These are phyloP conservation scores for Grus americana DNA, from an alignment of 2,113 vertebrate species.

Conservation along the genomic window DNA sequence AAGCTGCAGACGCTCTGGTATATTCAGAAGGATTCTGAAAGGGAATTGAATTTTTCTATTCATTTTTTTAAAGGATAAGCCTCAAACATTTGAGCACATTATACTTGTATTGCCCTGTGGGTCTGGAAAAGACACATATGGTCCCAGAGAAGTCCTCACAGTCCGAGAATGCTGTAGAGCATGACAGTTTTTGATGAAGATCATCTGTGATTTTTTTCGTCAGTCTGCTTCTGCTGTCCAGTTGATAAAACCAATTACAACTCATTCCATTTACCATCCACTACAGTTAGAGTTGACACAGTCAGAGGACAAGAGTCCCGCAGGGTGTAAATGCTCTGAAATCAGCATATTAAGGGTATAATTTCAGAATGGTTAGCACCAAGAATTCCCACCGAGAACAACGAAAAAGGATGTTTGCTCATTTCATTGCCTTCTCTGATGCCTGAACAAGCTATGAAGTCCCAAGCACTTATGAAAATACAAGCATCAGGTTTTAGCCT, in stretches of 20 bases:
- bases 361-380: background rate
- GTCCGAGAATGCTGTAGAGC: background rate
- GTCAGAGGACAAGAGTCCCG: background rate
- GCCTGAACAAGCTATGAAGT: background rate
- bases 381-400: background rate
- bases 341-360: background rate
- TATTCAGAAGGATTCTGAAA: background rate
- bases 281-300: background rate
- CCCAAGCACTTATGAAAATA: background rate
- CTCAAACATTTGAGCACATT: background rate
- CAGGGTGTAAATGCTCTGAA: background rate
- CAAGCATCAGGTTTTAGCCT: background rate
- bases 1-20: background rate
- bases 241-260: conserved; percentile 1
- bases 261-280: background rate
- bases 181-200: background rate
- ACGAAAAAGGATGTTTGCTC: background rate
- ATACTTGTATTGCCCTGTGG: background rate
- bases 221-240: background rate
- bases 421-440: conserved; percentile 10
- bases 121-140: background rate
- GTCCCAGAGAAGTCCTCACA: background rate
- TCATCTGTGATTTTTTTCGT: background rate
- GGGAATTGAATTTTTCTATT: background rate
- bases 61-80: background rate